Evolutionary conservation across 2,888 invertebrate species (phyloP), one percentile per base, ranked within the genome.

Genomic region (Tillus elongatus): DNA sequence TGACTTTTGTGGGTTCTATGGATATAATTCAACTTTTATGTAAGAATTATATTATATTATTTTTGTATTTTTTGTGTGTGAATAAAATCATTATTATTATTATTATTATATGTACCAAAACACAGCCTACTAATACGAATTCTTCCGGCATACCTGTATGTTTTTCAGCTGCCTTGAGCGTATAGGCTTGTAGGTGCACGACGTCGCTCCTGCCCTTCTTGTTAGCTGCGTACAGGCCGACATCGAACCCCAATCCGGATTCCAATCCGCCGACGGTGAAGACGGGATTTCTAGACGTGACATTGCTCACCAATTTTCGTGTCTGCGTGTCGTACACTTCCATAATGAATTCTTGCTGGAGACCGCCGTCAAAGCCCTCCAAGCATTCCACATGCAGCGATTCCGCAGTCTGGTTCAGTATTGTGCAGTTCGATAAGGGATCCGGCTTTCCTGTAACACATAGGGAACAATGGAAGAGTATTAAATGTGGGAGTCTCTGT

Each of bases 331-430:
- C 70, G 64, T 73, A 75, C 42, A 83, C 76, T 64, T 83, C 81
- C 69, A 83, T 76, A 47, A 79, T 72, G 63, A 82, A 84, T 59
- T 74, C 74, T 63, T 83, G 83, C 42, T 74, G 73, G 40, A 84
- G 67, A 29, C 84, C 84, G 10, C 84, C 84, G 60, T 84, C 79
- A 64, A 82, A 84, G 39, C 83, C 83, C 56, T 81, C 80, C 13
- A 72, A 63, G 62, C 84, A 85, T 60, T 81, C 80, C 45, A 82
- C 76, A 63, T 76, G 74, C 49, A 85, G 65, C 15, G 81, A 76
- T 47, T 79, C 78, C 39, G 77, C 74, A 15, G 83, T 83, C 61
- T 80, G 79, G 66, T 84, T 85, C 44, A 76, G 68, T 46, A 82
- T 72, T 36, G 79, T 76, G 64, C 84, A 85, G 63, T 84, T 83